Evolutionary conservation across 2,797 vertebrate species (phyloP), one percentile per base, ranked within the genome.

Genomic region (Aeoliscus strigatus): DNA sequence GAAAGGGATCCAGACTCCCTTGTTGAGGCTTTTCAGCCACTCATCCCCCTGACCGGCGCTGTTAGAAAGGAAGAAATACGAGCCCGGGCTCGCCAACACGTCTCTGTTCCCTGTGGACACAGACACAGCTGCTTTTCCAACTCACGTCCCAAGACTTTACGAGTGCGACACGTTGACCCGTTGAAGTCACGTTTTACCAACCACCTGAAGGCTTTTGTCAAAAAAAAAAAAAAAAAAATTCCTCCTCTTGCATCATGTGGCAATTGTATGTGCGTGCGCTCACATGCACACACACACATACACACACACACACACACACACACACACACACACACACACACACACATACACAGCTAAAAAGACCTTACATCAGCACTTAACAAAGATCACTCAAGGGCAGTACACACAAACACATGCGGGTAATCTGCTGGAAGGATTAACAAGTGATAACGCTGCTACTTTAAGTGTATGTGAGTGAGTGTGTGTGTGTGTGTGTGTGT

Each of bases 61-160:
- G 81, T 89, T 90, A 6, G 87, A 90, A 36, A 90, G 68, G 73
- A 90, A 90, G 80, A 89, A 88, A 44, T 90, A 90, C 9, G 89
- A 90, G 8, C 87, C 86, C 3, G 89, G 86, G 52, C 87, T 90
- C 69, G 85, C 87, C 73, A 88, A 33, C 39, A 88, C 85, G 10
- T 90, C 87, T 66, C 87, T 83, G 78, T 89, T 90, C 16, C 88
- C 87, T 85, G 11, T 11, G 55, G 1, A 12, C 0, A 44, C 33
- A 39, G 13, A 18, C 9, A 40, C 5, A 16, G n/a, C 11, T 21
- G 12, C 8, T 27, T 15, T 39, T 5, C 13, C 30, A n/a, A n/a
- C n/a, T n/a, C n/a, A n/a, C n/a, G n/a, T n/a, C n/a, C n/a, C n/a
- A n/a, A n/a, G n/a, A n/a, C n/a, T n/a, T n/a, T n/a, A n/a, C n/a